These are phyloP conservation scores for Oryzaephilus surinamensis DNA, from an alignment of 1,140 invertebrate genomes.

Conservation along the genomic window DNA sequence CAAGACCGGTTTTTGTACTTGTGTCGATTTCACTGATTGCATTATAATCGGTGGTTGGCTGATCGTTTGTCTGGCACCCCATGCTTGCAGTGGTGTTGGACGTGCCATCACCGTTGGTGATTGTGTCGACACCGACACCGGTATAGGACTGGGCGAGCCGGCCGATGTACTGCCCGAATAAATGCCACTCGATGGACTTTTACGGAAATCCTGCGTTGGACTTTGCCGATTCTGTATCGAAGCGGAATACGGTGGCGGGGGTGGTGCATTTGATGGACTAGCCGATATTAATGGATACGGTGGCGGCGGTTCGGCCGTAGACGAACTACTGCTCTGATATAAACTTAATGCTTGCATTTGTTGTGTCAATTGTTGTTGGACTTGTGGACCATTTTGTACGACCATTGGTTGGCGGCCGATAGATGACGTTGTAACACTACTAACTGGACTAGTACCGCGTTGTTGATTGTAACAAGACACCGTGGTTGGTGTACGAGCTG, in stretches of 20 bases:
- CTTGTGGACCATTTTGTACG: slow-evolving; percentile 69
- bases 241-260: slow-evolving; percentile 70
- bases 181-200: slow-evolving; percentile 62
- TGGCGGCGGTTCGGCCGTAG: slow-evolving; percentile 53
- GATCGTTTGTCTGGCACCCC: slow-evolving; percentile 70
- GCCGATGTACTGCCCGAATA: slow-evolving; percentile 70
- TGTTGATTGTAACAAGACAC: slow-evolving; percentile 40
- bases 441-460: slow-evolving; percentile 69
- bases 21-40: slow-evolving; percentile 91
- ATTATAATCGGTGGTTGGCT: slow-evolving; percentile 88
- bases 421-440: slow-evolving; percentile 34
- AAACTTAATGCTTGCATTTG: slow-evolving; percentile 78
- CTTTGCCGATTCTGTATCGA: slow-evolving; percentile 79
- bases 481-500: slow-evolving; percentile 46
- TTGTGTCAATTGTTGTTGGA: slow-evolving; percentile 71
- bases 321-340: slow-evolving; percentile 48
- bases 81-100: slow-evolving; percentile 63
- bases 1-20: slow-evolving; percentile 85
- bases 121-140: slow-evolving; percentile 50
- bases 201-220: slow-evolving; percentile 63
- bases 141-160: slow-evolving; percentile 71
- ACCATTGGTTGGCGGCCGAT: slow-evolving; percentile 57
- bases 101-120: slow-evolving; percentile 51
- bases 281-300: slow-evolving; percentile 57
- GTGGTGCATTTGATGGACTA: slow-evolving; percentile 47